Evolutionary conservation across 92 coral and sea anemone genomes (phyloP), one percentile per base, ranked within the genome.

Genomic region (Pocillopora meandrina): DNA sequence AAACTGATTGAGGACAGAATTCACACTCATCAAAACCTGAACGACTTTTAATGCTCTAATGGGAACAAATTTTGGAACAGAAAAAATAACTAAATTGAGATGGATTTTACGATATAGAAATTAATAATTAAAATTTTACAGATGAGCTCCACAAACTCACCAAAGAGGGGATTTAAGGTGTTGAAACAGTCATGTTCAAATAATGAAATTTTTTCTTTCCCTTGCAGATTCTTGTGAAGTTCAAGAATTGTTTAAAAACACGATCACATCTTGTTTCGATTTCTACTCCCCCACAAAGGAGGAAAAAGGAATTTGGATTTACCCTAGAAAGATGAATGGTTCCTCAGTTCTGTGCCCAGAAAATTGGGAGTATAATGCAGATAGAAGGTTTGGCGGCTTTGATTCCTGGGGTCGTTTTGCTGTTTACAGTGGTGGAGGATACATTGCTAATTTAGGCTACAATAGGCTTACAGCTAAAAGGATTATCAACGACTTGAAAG

Each of bases 261-360:
- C 42, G 56, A 60, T 71, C 56, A 16, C 84, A 2, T 12, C 76
- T 21, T 87, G 90, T 26, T 80, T 74, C 63, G 71, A 83, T n/a
- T 65, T 21, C 35, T 87, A 87, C 33, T 80, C 82, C 21, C 14
- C 56, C 16, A 57, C 52, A 59, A 34, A 87, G 20, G 90, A 87
- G 57, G 83, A 87, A 15, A 80, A 74, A 68, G 73, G 52, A 56
- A 31, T 33, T 17, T 87, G 90, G 90, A 63, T 78, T 62, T 75
- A 72, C 12, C 64, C 15, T 15, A 19, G 12, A 42, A 1, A 3
- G 61, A 35, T 52, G 0, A 78, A 78, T 55, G 17, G 21, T 11
- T 63, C 72, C 9, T 14, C 60, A 12, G 23, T 56, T 1, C 15
- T 58, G 57, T 83, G 87, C 19, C 68, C 87, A 72, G 79, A 72